A percentile compares a stretch with the other conserved stretches of the same genome.
Conservation (phyloP, 1,140 invertebrate species). For the Drosophila orena region DNA sequence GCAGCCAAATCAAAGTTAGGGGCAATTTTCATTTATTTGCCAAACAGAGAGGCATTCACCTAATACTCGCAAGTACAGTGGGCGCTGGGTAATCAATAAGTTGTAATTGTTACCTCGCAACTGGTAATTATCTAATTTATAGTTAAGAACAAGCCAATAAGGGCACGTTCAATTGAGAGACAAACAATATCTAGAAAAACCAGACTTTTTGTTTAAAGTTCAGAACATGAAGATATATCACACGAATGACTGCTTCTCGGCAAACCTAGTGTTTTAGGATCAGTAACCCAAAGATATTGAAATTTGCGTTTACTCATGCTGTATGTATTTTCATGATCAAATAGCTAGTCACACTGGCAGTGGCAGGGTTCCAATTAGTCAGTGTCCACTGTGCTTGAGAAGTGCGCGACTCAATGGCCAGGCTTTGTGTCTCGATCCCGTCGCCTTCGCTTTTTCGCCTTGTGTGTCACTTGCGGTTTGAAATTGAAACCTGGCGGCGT, state of each 20-base stretch:
- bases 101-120: background rate
- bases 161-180: no score
- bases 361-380: background rate
- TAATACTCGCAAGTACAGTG: conserved; percentile 12
- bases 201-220: no score
- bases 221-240: no score
- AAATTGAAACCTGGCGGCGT: conserved; percentile 62
- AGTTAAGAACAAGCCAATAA: background rate
- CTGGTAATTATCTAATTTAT: background rate
- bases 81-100: background rate
- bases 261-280: no score
- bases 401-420: conserved; percentile 39
- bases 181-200: no score
- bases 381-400: conserved; percentile 20
- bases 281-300: no score
- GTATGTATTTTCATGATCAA: no score
- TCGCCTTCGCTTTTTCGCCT: conserved; percentile 44
- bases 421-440: conserved; percentile 36
- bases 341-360: background rate
- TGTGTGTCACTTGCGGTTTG: conserved; percentile 74
- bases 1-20: conserved; percentile 38
- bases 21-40: conserved; percentile 72
- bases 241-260: no score
- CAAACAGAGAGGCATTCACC: conserved; percentile 43
- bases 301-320: no score